Percentiles rank a stretch among this genome's conserved stretches.
Evolutionary conservation across 2,797 vertebrate genomes (phyloP).

Genomic region (Anguilla pacifica): DNA sequence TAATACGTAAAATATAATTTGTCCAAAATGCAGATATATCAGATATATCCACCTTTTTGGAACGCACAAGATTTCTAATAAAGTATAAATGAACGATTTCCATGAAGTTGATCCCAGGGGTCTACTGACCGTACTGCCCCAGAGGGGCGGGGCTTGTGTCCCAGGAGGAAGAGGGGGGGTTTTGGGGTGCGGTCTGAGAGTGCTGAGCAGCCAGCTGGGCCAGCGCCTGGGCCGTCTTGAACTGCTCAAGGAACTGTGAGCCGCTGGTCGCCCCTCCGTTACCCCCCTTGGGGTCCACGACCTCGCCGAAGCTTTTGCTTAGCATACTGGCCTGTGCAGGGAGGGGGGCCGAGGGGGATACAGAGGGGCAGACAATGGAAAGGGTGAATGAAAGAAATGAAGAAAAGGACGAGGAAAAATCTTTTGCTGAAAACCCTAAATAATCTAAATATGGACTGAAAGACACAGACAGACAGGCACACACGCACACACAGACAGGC

Average conservation of each 20-base stretch:
- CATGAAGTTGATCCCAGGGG: not conserved
- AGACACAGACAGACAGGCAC: not conserved
- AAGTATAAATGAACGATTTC: not conserved
- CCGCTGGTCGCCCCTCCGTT: slow-evolving; percentile 89
- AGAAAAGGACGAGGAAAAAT: not conserved
- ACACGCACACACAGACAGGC: too few relatives aligned
- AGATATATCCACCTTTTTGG: not conserved
- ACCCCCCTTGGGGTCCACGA: slow-evolving; percentile 85
- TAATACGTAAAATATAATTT: not conserved
- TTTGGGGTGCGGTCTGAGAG: slow-evolving; percentile 76
- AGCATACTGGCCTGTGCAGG: slow-evolving; percentile 83
- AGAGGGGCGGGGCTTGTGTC: slow-evolving; percentile 82
- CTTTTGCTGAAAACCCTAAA: not conserved
- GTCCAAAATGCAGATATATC: not conserved
- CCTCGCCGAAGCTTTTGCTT: slow-evolving; percentile 91
- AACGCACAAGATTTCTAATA: not conserved
- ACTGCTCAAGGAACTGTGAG: slow-evolving; percentile 97
- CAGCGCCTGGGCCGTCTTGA: slow-evolving; percentile 95
- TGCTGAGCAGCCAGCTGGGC: slow-evolving; percentile 95
- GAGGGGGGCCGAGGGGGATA: not conserved
- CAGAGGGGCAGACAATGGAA: not conserved
- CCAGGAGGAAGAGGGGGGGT: slow-evolving; percentile 80
- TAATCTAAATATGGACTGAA: not conserved
- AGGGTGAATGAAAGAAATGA: not conserved
- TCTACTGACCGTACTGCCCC: slow-evolving; percentile 87